Evolutionary conservation across 2,113 vertebrate genomes (phyloP).

Genomic region (Otis tarda): DNA sequence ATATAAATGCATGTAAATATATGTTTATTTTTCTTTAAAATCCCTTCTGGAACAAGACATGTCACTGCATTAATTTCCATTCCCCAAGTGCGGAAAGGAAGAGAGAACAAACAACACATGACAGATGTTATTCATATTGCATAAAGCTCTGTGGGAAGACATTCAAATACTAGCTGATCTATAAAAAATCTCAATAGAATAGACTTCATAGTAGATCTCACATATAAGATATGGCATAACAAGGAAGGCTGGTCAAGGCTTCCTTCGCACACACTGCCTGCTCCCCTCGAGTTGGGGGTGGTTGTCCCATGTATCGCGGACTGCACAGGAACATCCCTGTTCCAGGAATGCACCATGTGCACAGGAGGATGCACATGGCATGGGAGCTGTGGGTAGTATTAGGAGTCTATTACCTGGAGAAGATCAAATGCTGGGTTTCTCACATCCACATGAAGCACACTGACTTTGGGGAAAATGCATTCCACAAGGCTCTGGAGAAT

Average conservation of each 20-base stretch:
- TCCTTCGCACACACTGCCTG: neutral
- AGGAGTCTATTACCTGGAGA: neutral
- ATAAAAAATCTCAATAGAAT: neutral
- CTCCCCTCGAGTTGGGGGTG: fast-evolving
- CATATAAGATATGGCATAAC: neutral
- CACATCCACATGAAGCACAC: neutral
- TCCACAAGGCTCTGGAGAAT: neutral
- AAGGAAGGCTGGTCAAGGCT: neutral
- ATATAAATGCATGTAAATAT: neutral
- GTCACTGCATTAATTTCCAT: constrained; percentile 11
- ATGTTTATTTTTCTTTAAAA: neutral
- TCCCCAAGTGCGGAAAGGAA: neutral
- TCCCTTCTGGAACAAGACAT: neutral
- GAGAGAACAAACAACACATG: neutral
- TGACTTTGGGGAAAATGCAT: neutral
- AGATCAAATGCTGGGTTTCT: neutral
- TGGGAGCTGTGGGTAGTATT: neutral
- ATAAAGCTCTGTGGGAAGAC: neutral
- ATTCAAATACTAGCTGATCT: neutral
- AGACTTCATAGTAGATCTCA: neutral
- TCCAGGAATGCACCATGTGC: neutral
- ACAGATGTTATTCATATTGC: neutral
- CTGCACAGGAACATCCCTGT: neutral
- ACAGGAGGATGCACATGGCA: too few relatives aligned
- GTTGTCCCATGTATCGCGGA: fast-evolving